Percentiles rank a stretch among this genome's conserved stretches.
These are phyloP conservation scores for Mixornis gularis DNA, from an alignment of 2,113 vertebrate genomes.

Conservation along the genomic window DNA sequence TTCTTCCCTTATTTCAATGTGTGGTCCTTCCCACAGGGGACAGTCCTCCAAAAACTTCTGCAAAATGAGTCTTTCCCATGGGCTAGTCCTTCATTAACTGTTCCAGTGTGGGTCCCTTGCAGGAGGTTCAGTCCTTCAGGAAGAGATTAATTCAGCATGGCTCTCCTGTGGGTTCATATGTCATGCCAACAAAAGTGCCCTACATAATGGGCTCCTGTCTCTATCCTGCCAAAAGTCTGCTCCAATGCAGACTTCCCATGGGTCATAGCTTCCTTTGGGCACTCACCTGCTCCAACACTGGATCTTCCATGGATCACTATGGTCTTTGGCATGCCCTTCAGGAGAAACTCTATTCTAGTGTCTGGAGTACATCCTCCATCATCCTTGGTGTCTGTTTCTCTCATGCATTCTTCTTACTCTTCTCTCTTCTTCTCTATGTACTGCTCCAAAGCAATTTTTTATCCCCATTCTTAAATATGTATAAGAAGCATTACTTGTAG, in stretches of 20 bases:
- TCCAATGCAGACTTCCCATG: rapidly evolving
- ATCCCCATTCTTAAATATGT: rapidly evolving
- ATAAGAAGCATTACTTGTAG: background rate
- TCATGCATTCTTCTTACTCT: background rate
- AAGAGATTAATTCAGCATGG: background rate
- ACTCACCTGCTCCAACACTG: background rate
- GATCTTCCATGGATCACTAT: rapidly evolving
- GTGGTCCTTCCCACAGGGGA: background rate
- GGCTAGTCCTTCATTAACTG: background rate
- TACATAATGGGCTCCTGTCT: background rate
- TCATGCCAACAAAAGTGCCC: background rate
- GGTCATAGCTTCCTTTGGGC: background rate
- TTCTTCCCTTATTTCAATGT: background rate
- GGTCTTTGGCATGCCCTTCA: background rate
- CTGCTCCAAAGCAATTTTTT: background rate
- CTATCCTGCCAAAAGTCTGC: rapidly evolving
- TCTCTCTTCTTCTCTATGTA: background rate
- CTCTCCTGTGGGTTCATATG: background rate
- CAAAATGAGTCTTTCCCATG: rapidly evolving
- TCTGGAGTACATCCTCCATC: background rate
- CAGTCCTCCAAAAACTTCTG: background rate
- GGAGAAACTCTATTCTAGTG: background rate
- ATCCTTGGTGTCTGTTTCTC: background rate
- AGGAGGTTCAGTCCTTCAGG: background rate
- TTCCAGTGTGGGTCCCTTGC: background rate